A percentile compares a stretch with the other conserved stretches of the same genome.
phyloP scores from a whole-genome alignment of 2,888 invertebrate species.

The Rhagophthalmus giganteus region DNA sequence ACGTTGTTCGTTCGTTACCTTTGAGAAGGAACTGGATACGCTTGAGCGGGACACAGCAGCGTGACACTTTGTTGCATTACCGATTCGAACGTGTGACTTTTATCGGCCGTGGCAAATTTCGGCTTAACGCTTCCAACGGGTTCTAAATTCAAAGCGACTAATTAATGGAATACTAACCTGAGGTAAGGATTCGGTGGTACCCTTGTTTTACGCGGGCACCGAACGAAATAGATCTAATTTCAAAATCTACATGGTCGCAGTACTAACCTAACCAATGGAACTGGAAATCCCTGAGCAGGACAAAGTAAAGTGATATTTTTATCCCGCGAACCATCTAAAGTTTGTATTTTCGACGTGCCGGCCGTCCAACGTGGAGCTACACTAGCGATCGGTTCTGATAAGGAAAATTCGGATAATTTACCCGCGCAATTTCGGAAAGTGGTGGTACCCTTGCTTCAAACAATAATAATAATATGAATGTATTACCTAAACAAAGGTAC shows the following conservation, averaged over 20 bases:
- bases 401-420: slow-evolving; percentile 18
- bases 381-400: slow-evolving; percentile 60
- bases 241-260: slow-evolving; percentile 15
- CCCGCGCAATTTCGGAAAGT: background rate
- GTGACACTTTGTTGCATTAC: slow-evolving; percentile 61
- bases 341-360: slow-evolving; percentile 41
- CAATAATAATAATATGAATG: slow-evolving; percentile 30
- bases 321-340: slow-evolving; percentile 37
- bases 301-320: slow-evolving; percentile 65
- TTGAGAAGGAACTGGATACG: slow-evolving; percentile 73
- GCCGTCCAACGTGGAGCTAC: slow-evolving; percentile 57
- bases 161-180: slow-evolving; percentile 61
- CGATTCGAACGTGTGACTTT: slow-evolving; percentile 64
- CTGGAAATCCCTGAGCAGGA: slow-evolving; percentile 72
- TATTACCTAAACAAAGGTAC: slow-evolving; percentile 62
- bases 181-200: slow-evolving; percentile 66
- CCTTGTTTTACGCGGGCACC: no score
- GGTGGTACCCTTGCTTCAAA: background rate
- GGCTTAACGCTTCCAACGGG: slow-evolving; percentile 65
- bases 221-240: background rate
- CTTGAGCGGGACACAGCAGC: slow-evolving; percentile 74
- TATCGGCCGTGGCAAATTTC: slow-evolving; percentile 67
- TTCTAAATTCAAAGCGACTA: slow-evolving; percentile 48
- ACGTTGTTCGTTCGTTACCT: slow-evolving; percentile 64
- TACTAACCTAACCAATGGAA: slow-evolving; percentile 62